Evolutionary conservation across 1,140 invertebrate species (phyloP), one percentile per base, ranked within the genome.

Genomic region (Drosophila ohnishii): DNA sequence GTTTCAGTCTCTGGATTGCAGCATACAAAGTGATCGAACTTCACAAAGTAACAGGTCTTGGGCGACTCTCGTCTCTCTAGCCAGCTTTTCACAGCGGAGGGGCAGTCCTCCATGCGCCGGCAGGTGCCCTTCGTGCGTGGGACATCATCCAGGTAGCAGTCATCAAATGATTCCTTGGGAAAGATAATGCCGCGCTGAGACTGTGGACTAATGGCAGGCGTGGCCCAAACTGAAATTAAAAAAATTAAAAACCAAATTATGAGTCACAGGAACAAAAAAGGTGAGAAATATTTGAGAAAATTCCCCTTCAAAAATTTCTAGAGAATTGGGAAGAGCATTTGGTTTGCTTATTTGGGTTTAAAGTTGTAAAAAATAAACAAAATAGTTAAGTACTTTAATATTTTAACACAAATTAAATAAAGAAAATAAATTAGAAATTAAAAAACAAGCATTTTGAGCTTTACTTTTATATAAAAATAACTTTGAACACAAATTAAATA

Each of bases 41-140:
- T 90, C 10, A 90, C 73, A 22, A 91, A 91, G 59, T 83, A 91
- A 35, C 90, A 91, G 19, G 90, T 91, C 47, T 90, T 81, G n/a
- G 90, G 90, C 0, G 63, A 35, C 14, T 75, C 45, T 2, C 71
- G 64, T 10, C 65, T 37, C 11, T 72, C 50, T 7, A 75, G 25
- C 89, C 89, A 90, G 11, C 60, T 76, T 0, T 32, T 37, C 2
- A 91, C 13, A 0, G 87, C 90, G 2, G 37, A 39, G 7, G 80
- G 73, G 28, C 90, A 91, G 6, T 91, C 67, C 45, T 84, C 69
- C 9, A 91, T 63, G 35, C 63, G 42, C 9, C 73, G 84, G 14
- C 90, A 91, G n/a, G 2, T 71, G 14, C 90, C 90, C 0, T 55
- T 44, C 19, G 74, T 25, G 2, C 37, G 37, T 1, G 35, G 60